Percentiles rank a stretch among this genome's conserved stretches.
Evolutionary conservation across 2,797 vertebrate species (phyloP).

Genomic region (Brachymystax lenok): DNA sequence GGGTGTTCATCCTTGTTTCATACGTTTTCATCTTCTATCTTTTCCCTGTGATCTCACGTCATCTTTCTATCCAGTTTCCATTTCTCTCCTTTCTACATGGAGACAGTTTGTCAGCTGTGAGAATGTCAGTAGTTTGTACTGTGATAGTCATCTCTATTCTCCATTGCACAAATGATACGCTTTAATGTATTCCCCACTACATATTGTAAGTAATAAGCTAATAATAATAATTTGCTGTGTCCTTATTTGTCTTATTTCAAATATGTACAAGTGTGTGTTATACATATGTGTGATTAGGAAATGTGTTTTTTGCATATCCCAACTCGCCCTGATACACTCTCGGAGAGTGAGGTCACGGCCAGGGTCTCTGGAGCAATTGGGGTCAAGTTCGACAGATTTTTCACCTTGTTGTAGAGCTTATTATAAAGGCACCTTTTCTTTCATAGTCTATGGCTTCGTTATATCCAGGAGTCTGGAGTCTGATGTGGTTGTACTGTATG

Average conservation of each 20-base stretch:
- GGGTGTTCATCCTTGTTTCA: conserved; percentile 19
- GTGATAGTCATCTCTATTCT: conserved; percentile 14
- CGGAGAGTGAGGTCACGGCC: too few species aligned
- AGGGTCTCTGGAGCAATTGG: too few species aligned
- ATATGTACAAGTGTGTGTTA: too few species aligned
- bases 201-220: background rate
- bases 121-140: conserved; percentile 8
- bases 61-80: background rate
- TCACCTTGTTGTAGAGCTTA: too few species aligned
- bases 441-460: conserved; percentile 31
- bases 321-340: too few species aligned
- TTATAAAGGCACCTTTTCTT: conserved; percentile 19
- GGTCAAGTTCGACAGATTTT: too few species aligned
- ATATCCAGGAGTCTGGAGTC: conserved; percentile 50
- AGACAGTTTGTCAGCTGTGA: conserved; percentile 20
- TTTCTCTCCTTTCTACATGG: background rate
- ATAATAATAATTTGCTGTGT: too few species aligned
- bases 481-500: conserved; percentile 53
- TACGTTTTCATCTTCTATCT: conserved; percentile 7
- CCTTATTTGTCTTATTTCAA: too few species aligned
- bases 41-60: background rate
- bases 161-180: conserved; percentile 30
- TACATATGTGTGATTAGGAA: too few species aligned
- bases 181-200: background rate
- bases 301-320: too few species aligned